Evolutionary conservation across 2,113 vertebrate species (phyloP).

Genomic region (Pseudonaja textilis): DNA sequence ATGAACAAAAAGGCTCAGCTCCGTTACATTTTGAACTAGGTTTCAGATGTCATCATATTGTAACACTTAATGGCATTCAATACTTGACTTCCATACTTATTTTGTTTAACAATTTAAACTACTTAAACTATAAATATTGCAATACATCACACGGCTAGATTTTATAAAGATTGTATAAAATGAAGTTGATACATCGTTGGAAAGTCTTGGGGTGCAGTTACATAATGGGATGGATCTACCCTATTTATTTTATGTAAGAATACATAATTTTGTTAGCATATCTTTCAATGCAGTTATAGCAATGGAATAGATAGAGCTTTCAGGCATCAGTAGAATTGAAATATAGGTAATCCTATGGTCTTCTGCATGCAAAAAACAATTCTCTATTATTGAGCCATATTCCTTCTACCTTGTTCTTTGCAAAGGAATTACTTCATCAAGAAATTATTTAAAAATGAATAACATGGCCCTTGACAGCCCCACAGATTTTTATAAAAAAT

Average conservation of each 20-base stretch:
- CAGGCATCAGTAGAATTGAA: background rate
- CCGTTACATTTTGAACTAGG: background rate
- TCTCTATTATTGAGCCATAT: background rate
- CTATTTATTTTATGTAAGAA: background rate
- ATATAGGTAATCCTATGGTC: background rate
- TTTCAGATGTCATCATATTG: background rate
- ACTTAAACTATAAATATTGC: background rate
- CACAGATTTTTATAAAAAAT: background rate
- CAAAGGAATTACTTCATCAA: background rate
- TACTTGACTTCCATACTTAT: background rate
- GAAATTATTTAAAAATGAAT: background rate
- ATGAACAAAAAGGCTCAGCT: background rate
- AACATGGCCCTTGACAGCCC: background rate
- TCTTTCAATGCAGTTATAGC: background rate
- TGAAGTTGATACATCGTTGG: background rate
- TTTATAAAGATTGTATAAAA: background rate
- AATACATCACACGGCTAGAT: background rate
- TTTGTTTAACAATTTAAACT: background rate
- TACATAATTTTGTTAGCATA: background rate
- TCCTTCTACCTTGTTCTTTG: background rate
- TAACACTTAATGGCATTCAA: background rate
- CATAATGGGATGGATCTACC: background rate
- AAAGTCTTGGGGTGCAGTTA: background rate
- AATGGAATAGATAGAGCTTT: background rate
- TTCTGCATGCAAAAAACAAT: background rate